A percentile compares a stretch with the other conserved stretches of the same genome.
Evolutionary conservation across 2,113 vertebrate species (phyloP).

Genomic region (Atractosteus spatula): DNA sequence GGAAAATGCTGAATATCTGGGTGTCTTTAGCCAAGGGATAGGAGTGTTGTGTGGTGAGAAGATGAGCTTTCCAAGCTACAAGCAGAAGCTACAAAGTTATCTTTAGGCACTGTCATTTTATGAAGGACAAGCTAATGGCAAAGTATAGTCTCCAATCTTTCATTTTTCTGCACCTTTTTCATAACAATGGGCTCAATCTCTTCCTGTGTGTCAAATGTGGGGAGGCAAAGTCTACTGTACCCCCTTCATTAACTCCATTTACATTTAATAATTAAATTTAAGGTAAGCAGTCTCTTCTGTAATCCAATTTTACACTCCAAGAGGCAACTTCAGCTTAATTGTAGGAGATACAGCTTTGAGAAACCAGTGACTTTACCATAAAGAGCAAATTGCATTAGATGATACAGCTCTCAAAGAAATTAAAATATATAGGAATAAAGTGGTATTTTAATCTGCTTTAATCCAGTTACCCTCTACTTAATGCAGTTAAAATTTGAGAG

Average conservation of each 20-base stretch:
- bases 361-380: constrained; percentile 30
- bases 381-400: constrained; percentile 44
- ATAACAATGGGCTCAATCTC: constrained; percentile 29
- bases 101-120: too few relatives aligned
- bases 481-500: too few relatives aligned
- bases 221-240: too few relatives aligned
- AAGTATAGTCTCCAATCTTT: too few relatives aligned
- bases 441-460: constrained; percentile 50
- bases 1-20: too few relatives aligned
- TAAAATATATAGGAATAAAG: constrained; percentile 40
- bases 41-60: too few relatives aligned
- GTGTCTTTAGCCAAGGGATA: too few relatives aligned
- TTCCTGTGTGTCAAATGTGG: constrained; percentile 38
- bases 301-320: constrained; percentile 58
- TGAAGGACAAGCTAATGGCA: too few relatives aligned
- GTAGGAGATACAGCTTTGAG: constrained; percentile 35
- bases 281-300: constrained; percentile 42
- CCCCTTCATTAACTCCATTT: constrained; percentile 46
- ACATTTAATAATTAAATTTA: constrained; percentile 44
- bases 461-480: constrained; percentile 29
- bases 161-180: too few relatives aligned
- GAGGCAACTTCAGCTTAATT: constrained; percentile 38
- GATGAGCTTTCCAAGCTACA: too few relatives aligned
- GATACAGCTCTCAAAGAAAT: constrained; percentile 40
- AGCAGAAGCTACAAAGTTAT: too few relatives aligned